Conservation (phyloP, 2,113 vertebrate species). For the Castor canadensis region DNA sequence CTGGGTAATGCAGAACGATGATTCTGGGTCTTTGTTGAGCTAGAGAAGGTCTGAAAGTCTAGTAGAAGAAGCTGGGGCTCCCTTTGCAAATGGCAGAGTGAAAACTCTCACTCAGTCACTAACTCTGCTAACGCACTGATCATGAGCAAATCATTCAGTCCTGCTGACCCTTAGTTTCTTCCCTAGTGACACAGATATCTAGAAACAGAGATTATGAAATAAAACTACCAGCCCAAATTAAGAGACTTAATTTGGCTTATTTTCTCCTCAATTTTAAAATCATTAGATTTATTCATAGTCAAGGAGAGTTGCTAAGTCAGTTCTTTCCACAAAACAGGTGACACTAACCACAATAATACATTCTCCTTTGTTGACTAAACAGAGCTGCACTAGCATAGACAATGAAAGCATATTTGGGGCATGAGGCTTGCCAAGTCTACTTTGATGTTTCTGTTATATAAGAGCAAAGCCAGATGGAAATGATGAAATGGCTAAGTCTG, state of each 20-base stretch:
- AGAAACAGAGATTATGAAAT: neutral
- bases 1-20: neutral
- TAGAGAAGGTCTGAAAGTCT: neutral
- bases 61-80: neutral
- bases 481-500: slow-evolving; percentile 62
- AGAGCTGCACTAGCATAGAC: slow-evolving; percentile 61
- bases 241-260: neutral
- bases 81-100: neutral
- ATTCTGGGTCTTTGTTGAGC: slow-evolving; percentile 38
- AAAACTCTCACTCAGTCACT: neutral
- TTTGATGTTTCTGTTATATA: slow-evolving; percentile 77
- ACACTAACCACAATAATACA: slow-evolving; percentile 59
- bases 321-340: slow-evolving; percentile 53
- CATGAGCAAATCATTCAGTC: neutral
- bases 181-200: neutral
- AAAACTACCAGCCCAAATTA: slow-evolving; percentile 25
- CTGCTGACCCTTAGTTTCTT: slow-evolving; percentile 10
- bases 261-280: slow-evolving; percentile 56
- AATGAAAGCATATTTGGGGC: slow-evolving; percentile 59
- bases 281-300: neutral
- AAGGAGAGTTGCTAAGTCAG: slow-evolving; percentile 24
- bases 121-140: neutral
- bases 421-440: slow-evolving; percentile 64
- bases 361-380: slow-evolving; percentile 48
- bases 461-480: slow-evolving; percentile 71